Evolutionary conservation across 2,888 invertebrate species (phyloP).

Genomic region (Drosophila mayaguana): DNA sequence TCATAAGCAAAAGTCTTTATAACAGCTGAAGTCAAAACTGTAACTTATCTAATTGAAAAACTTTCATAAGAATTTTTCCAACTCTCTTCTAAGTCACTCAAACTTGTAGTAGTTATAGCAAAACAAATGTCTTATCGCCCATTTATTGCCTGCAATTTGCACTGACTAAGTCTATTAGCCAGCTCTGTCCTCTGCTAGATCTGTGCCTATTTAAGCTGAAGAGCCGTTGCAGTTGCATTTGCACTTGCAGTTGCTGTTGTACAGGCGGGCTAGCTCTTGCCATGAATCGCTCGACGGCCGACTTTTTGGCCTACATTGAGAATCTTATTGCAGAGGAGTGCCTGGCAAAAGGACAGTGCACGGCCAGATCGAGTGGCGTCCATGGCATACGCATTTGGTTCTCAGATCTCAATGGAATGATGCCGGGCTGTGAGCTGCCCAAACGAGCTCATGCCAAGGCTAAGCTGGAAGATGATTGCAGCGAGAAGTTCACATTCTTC

Average conservation of each 20-base stretch:
- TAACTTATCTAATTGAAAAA: not conserved
- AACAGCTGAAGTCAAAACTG: not conserved
- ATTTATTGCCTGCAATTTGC: not conserved
- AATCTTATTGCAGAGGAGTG: conserved; percentile 43
- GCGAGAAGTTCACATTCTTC: not conserved
- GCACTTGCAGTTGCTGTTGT: conserved; percentile 9
- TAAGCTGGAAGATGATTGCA: not conserved
- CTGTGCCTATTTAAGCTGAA: conserved; percentile 34
- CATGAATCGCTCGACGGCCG: conserved; percentile 63
- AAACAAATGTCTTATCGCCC: conserved; percentile 36
- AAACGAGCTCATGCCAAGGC: not conserved
- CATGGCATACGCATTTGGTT: conserved; percentile 52
- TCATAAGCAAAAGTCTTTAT: not conserved
- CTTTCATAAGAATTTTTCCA: not conserved
- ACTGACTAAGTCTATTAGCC: conserved; percentile 8
- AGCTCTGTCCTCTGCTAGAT: not conserved
- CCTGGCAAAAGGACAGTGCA: not conserved
- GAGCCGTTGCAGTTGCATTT: not conserved
- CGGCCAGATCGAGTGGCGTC: conserved; percentile 19
- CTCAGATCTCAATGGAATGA: conserved; percentile 16
- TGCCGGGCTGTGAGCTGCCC: not conserved
- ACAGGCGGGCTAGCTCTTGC: not conserved
- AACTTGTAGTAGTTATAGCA: not conserved
- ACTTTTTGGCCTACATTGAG: conserved; percentile 60
- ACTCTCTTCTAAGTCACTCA: too few relatives aligned